Base-by-base conservation (phyloP, 2,113 vertebrate genomes). In the Verasper variegatus region DNA sequence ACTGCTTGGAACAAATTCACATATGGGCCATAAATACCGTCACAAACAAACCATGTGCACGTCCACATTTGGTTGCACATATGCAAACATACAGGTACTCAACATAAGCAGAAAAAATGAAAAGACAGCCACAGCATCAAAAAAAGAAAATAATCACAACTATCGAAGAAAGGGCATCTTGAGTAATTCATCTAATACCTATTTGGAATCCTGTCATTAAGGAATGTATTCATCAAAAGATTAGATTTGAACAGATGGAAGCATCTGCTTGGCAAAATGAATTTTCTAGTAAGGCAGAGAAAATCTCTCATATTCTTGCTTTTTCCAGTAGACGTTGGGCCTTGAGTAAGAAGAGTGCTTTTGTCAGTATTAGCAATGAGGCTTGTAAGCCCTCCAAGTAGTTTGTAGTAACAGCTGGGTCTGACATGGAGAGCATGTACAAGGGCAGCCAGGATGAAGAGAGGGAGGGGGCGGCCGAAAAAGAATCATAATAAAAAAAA, bases 401-500 rank as follows among this genome's bases (percentile, higher is more conserved):
- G 94, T 94, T 94, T 93, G 93, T 93, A 93, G 92, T 93, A 95
- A 95, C 94, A 95, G 94, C 94, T 95, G 94, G 94, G 92, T 87
- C 90, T 94, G 94, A 95, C 94, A 94, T 93, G 93, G 92, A 94
- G 94, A 94, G 93, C 94, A 90, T 92, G 91, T 86, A 94, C 88
- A 90, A 92, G 93, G 93, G 92, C 93, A 93, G 91, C 81, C 81
- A 88, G 91, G 92, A 84, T 89, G 90, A 87, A 89, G 84, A 88
- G 86, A 86, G 89, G 87, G 85, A 82, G 86, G 84, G 86, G 73
- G 78, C 1, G 64, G 73, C 63, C 87, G 88, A 90, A 87, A 68
- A 86, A 82, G 57, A 78, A 58, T 21, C 74, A 82, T 69, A 54
- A 66, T 62, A 47, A 69, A 64, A 54, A 61, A 75, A 75, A 76